phyloP scores from a whole-genome alignment of 2,888 invertebrate species.

The Zelleria hepariella region DNA sequence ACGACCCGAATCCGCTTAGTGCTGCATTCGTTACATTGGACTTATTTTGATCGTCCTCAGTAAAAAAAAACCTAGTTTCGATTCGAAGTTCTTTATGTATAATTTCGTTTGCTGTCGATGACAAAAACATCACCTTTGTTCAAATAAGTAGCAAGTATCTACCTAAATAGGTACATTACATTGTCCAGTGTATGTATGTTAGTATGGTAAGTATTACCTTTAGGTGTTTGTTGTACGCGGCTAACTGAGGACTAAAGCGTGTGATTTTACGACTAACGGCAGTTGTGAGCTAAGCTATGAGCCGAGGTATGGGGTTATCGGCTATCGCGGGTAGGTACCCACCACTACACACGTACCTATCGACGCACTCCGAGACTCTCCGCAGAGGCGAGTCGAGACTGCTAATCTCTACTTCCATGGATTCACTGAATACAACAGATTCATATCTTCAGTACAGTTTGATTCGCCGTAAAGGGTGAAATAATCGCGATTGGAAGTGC shows the following conservation, averaged over 20 bases:
- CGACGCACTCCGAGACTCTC: not conserved
- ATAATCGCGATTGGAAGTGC: not conserved
- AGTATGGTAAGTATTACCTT: not conserved
- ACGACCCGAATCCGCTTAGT: not conserved
- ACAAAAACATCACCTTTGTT: no score
- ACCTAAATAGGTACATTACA: no score
- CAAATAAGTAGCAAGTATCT: no score
- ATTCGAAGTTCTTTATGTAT: no score
- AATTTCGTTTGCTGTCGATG: no score
- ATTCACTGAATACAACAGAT: not conserved
- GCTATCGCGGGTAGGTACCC: slow-evolving; percentile 5
- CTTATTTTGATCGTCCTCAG: not conserved
- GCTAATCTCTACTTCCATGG: not conserved
- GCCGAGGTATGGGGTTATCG: slow-evolving; percentile 40
- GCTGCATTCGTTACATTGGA: not conserved
- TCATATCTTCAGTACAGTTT: not conserved
- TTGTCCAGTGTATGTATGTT: not conserved
- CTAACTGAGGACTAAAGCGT: slow-evolving; percentile 20
- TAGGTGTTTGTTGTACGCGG: not conserved
- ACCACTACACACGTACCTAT: slow-evolving; percentile 1
- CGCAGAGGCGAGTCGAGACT: not conserved
- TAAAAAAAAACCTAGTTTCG: no score
- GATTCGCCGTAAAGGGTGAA: not conserved
- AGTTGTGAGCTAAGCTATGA: slow-evolving; percentile 54
- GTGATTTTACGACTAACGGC: slow-evolving; percentile 59